Evolutionary conservation across 2,113 vertebrate genomes (phyloP).

Genomic region (Syngnathus scovelli): DNA sequence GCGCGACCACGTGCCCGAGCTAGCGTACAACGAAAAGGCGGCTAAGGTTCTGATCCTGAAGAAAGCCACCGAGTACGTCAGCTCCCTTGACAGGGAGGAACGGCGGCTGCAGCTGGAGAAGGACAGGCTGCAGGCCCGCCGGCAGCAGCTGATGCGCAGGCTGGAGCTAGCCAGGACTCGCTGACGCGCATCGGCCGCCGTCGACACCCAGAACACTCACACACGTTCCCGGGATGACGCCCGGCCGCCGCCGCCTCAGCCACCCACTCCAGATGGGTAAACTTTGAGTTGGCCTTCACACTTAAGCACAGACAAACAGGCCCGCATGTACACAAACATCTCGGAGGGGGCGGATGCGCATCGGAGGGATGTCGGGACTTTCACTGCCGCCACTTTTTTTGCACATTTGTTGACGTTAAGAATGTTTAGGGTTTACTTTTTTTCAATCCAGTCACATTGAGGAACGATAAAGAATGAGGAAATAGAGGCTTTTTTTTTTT

Average conservation of each 20-base stretch:
- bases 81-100: slow-evolving; percentile 84
- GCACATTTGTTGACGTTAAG: slow-evolving; percentile 96
- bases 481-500: slow-evolving; percentile 21
- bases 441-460: slow-evolving; percentile 80
- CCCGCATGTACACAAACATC: slow-evolving; percentile 37
- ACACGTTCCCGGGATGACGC: slow-evolving; percentile 31
- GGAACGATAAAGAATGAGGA: slow-evolving; percentile 53
- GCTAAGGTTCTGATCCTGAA: slow-evolving; percentile 98
- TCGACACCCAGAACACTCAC: slow-evolving; percentile 52
- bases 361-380: slow-evolving; percentile 69
- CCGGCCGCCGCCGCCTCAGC: slow-evolving; percentile 11
- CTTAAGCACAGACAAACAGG: slow-evolving; percentile 34
- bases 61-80: slow-evolving; percentile 93
- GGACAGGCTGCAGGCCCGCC: slow-evolving; percentile 81
- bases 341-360: slow-evolving; percentile 40
- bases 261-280: slow-evolving; percentile 17
- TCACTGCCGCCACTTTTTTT: slow-evolving; percentile 81
- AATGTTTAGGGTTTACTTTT: slow-evolving; percentile 96
- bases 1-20: slow-evolving; percentile 94
- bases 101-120: slow-evolving; percentile 85
- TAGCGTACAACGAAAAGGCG: slow-evolving; percentile 93
- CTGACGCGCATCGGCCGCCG: slow-evolving; percentile 65
- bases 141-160: slow-evolving; percentile 86
- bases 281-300: slow-evolving; percentile 28
- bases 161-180: slow-evolving; percentile 91